phyloP scores from a whole-genome alignment of 2,797 vertebrate genomes.

The Chromis chromis region DNA sequence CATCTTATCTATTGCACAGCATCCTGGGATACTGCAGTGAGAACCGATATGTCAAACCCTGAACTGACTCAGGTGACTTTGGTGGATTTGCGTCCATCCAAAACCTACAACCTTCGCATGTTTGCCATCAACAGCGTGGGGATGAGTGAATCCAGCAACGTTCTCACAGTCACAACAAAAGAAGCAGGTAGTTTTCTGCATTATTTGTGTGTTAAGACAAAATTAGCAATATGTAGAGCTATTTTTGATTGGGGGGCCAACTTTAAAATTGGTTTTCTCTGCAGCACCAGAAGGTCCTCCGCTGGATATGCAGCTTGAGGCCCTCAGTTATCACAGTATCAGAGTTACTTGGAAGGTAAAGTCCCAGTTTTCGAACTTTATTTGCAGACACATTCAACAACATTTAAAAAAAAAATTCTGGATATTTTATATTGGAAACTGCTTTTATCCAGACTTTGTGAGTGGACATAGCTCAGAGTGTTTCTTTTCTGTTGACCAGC shows the following conservation, averaged over 20 bases:
- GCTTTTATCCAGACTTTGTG: background rate
- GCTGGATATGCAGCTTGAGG: slow-evolving; percentile 62
- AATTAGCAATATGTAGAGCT: background rate
- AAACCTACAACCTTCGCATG: slow-evolving; percentile 72
- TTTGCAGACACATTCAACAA: background rate
- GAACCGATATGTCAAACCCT: slow-evolving; percentile 33
- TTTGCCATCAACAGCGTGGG: slow-evolving; percentile 71
- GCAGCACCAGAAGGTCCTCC: slow-evolving; percentile 77
- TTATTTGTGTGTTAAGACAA: background rate
- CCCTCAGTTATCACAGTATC: slow-evolving; percentile 61
- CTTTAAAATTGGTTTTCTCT: slow-evolving; percentile 13
- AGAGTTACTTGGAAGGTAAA: slow-evolving; percentile 77
- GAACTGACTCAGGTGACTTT: slow-evolving; percentile 63
- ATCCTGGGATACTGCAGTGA: slow-evolving; percentile 62
- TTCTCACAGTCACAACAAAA: slow-evolving; percentile 67
- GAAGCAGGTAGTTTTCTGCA: slow-evolving; percentile 70
- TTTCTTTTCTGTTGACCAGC: slow-evolving; percentile 49
- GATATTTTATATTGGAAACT: too few relatives aligned
- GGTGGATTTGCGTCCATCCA: slow-evolving; percentile 69
- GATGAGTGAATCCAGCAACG: slow-evolving; percentile 70
- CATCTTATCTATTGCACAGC: slow-evolving; percentile 46
- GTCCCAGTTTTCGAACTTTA: background rate
- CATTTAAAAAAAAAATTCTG: too few relatives aligned
- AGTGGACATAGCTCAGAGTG: background rate
- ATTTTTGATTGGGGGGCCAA: background rate